Conservation (phyloP, 2,113 vertebrate genomes). For the Pseudonaja textilis region DNA sequence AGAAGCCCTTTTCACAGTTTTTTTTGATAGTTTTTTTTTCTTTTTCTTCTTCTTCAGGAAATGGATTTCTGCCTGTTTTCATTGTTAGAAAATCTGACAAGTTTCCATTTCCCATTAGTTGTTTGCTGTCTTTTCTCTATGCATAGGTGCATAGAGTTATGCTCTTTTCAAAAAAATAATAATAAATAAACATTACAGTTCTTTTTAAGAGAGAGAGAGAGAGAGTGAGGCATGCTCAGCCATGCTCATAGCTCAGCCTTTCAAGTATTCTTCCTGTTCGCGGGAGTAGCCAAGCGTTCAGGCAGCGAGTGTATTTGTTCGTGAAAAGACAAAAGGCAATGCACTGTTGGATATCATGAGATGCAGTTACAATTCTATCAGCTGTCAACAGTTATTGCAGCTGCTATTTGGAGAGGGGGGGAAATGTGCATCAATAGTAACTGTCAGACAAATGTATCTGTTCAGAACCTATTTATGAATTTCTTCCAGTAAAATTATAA, state of each 20-base stretch:
- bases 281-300: slow-evolving; percentile 71
- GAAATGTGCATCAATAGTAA: slow-evolving; percentile 41
- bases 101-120: no score
- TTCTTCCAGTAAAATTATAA: neutral
- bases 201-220: neutral
- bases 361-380: slow-evolving; percentile 46
- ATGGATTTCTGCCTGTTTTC: neutral
- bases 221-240: slow-evolving; percentile 28
- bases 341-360: slow-evolving; percentile 28
- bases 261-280: slow-evolving; percentile 66
- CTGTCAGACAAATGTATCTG: slow-evolving; percentile 10
- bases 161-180: neutral
- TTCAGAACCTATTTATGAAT: slow-evolving; percentile 14
- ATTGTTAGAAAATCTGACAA: neutral
- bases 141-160: neutral
- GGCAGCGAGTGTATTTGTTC: slow-evolving; percentile 34
- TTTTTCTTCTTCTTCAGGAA: neutral
- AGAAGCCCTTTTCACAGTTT: neutral
- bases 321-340: slow-evolving; percentile 38
- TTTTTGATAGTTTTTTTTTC: no score
- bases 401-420: slow-evolving; percentile 50
- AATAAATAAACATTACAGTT: neutral
- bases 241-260: slow-evolving; percentile 41
- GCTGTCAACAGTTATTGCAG: slow-evolving; percentile 68
- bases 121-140: neutral